phyloP scores from a whole-genome alignment of 2,797 vertebrate species.

The Astyanax mexicanus region DNA sequence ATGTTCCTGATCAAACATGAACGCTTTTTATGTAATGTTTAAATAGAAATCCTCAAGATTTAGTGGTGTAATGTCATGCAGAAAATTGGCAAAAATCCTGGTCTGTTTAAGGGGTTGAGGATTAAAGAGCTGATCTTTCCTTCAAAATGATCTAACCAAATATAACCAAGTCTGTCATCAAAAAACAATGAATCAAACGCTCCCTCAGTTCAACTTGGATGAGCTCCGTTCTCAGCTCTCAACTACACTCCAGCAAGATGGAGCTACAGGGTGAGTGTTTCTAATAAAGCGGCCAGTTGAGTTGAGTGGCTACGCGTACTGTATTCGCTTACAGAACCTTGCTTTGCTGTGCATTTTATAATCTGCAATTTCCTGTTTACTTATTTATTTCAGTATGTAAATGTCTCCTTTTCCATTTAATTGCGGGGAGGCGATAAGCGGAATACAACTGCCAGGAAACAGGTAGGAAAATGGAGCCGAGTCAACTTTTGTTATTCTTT shows the following conservation, averaged over 20 bases:
- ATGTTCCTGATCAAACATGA: too few species aligned
- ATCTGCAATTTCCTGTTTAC: constrained; percentile 65
- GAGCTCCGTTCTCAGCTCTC: too few species aligned
- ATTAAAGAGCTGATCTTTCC: too few species aligned
- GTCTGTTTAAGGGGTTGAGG: too few species aligned
- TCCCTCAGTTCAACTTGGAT: too few species aligned
- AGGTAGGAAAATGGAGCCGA: constrained; percentile 22
- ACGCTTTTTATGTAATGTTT: too few species aligned
- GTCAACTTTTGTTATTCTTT: constrained; percentile 55
- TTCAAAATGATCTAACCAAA: neutral
- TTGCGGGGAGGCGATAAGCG: constrained; percentile 64
- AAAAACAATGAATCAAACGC: too few species aligned
- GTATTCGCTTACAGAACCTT: constrained; percentile 2
- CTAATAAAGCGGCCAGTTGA: neutral
- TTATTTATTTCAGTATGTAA: constrained; percentile 59
- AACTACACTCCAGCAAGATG: neutral
- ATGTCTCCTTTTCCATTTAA: constrained; percentile 70
- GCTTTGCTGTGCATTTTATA: constrained; percentile 64
- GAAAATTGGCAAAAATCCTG: too few species aligned
- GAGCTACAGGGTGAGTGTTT: neutral
- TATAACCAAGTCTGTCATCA: too few species aligned
- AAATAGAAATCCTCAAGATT: too few species aligned
- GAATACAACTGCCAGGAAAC: constrained; percentile 59
- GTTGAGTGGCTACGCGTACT: neutral
- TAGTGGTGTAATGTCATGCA: too few species aligned